Evolutionary conservation across 1,140 invertebrate genomes (phyloP).

Genomic region (Laupala kohalensis): DNA sequence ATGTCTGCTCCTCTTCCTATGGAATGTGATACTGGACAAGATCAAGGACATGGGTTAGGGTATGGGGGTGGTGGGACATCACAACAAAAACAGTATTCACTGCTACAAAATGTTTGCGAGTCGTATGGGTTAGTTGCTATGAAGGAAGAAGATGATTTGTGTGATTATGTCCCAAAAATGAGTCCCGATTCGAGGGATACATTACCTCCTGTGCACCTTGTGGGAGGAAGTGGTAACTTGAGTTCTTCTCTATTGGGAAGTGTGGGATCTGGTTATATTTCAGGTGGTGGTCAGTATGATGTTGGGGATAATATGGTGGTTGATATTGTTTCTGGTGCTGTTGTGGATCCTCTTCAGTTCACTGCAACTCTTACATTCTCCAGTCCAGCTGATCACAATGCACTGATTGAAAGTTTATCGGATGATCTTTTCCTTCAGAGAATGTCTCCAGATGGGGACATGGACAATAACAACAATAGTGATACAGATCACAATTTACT

Average conservation of each 20-base stretch:
- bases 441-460: slow-evolving; percentile 39
- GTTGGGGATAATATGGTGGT: slow-evolving; percentile 66
- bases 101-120: slow-evolving; percentile 60
- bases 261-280: not conserved
- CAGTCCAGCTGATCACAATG: slow-evolving; percentile 54
- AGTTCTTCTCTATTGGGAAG: not conserved
- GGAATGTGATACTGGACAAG: slow-evolving; percentile 60
- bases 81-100: slow-evolving; percentile 52
- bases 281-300: slow-evolving; percentile 33
- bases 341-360: slow-evolving; percentile 66
- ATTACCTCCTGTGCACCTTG: slow-evolving; percentile 21
- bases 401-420: slow-evolving; percentile 50
- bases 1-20: slow-evolving; percentile 35
- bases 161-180: not conserved
- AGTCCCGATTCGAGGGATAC: slow-evolving; percentile 25
- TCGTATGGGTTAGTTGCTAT: slow-evolving; percentile 62
- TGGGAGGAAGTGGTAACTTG: slow-evolving; percentile 4
- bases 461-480: slow-evolving; percentile 11
- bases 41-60: slow-evolving; percentile 31
- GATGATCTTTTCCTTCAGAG: slow-evolving; percentile 62
- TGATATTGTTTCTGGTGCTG: slow-evolving; percentile 53
- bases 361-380: slow-evolving; percentile 66
- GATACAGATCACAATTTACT: not conserved
- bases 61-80: slow-evolving; percentile 22
- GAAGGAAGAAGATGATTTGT: slow-evolving; percentile 50